A percentile compares a stretch with the other conserved stretches of the same genome.
Conservation (phyloP, 2,888 invertebrate genomes). For the Myopa testacea region DNA sequence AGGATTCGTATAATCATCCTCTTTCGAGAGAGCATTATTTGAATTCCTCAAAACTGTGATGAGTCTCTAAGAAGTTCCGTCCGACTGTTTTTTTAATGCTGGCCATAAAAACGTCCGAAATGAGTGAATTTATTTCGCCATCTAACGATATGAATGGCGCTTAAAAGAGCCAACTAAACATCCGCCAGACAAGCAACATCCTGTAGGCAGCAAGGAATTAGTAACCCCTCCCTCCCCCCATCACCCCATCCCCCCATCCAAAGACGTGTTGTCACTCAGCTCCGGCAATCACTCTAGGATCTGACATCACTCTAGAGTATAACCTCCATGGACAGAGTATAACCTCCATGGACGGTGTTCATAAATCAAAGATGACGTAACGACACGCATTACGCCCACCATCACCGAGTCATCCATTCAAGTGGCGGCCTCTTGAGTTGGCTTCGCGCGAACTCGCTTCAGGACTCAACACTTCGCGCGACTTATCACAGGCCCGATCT, state of each 20-base stretch:
- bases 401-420: not conserved
- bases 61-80: no score
- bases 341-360: not conserved
- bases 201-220: not conserved
- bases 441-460: not conserved
- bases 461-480: not conserved
- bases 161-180: not conserved
- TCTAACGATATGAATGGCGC: not conserved
- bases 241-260: not conserved
- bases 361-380: constrained; percentile 17
- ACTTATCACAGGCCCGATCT: constrained; percentile 6
- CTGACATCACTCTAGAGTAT: no score
- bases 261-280: constrained; percentile 6
- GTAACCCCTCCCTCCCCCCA: not conserved
- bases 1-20: no score
- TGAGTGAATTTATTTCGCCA: not conserved
- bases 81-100: no score
- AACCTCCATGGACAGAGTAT: not conserved
- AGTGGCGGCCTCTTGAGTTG: not conserved
- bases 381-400: constrained; percentile 27
- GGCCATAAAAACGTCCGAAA: constrained; percentile 2
- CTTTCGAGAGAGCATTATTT: no score
- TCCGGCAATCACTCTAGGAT: not conserved
- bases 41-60: no score
- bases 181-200: not conserved